phyloP scores from a whole-genome alignment of 2,113 vertebrate species.

The Labrus mixtus region DNA sequence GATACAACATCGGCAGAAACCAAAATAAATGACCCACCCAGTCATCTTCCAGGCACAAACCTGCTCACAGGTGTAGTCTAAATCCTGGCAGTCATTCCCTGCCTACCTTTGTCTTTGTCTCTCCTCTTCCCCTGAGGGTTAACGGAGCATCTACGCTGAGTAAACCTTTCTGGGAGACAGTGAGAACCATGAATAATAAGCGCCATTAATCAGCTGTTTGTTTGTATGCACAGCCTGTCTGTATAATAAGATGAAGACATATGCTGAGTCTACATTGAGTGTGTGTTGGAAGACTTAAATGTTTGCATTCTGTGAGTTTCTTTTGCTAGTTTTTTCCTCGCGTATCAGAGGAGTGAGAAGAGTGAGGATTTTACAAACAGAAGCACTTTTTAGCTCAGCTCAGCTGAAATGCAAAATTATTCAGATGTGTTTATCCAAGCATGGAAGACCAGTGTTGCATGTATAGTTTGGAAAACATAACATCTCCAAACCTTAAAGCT shows the following conservation, averaged over 20 bases:
- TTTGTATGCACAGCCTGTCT: conserved; percentile 16
- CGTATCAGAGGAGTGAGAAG: not conserved
- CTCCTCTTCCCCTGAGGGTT: conserved; percentile 11
- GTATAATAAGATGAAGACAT: conserved; percentile 11
- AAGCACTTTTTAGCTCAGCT: not conserved
- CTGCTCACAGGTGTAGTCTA: conserved; percentile 9
- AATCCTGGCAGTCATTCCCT: conserved; percentile 42
- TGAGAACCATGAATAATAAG: conserved; percentile 31
- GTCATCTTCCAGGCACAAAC: conserved; percentile 49
- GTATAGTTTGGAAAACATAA: not conserved
- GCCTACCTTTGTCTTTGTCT: conserved; percentile 14
- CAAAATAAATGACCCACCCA: conserved; percentile 57
- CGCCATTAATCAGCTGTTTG: conserved; percentile 26
- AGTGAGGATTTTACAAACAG: not conserved
- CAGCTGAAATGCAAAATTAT: not conserved
- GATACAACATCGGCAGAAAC: conserved; percentile 38
- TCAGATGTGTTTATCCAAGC: conserved; percentile 1
- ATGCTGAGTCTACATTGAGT: not conserved
- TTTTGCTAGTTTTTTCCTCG: conserved; percentile 27
- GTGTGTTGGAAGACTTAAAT: conserved; percentile 46
- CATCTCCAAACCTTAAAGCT: not conserved
- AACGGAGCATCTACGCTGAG: not conserved
- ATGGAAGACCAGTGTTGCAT: conserved; percentile 51
- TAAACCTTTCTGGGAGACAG: conserved; percentile 19
- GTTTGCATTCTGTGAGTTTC: conserved; percentile 12